A percentile compares a stretch with the other conserved stretches of the same genome.
phyloP scores from a whole-genome alignment of 2,797 vertebrate genomes.

The Esox masquinongy region DNA sequence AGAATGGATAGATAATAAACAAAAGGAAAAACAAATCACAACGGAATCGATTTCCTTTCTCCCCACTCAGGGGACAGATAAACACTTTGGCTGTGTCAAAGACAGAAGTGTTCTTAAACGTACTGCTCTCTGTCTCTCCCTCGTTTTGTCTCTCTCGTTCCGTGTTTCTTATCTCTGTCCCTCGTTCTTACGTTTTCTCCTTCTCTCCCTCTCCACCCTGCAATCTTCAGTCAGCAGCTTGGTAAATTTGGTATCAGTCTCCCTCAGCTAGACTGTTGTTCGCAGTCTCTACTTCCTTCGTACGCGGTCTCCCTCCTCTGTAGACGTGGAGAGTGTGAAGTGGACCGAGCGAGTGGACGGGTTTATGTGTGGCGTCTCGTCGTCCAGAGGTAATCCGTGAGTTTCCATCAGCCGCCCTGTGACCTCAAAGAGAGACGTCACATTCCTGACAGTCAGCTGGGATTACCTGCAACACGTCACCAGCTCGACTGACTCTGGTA shows the following conservation, averaged over 20 bases:
- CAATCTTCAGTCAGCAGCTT: not conserved
- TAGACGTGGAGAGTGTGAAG: not conserved
- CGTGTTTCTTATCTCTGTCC: not conserved
- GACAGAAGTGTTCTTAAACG: not conserved
- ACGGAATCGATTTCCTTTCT: not conserved
- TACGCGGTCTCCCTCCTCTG: not conserved
- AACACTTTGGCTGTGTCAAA: not conserved
- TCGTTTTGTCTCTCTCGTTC: not conserved
- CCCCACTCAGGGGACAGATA: not conserved
- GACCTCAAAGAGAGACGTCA: constrained; percentile 53
- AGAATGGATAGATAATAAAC: not conserved
- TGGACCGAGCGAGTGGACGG: not conserved
- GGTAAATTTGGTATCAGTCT: not conserved
- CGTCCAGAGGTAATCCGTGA: constrained; percentile 51
- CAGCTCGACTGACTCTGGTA: not conserved
- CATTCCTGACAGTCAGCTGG: constrained; percentile 38
- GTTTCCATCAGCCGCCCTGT: constrained; percentile 60
- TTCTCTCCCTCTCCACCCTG: not conserved
- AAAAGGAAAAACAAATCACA: not conserved
- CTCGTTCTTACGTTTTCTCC: not conserved
- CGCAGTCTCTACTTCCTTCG: not conserved
- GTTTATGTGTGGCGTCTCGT: constrained; percentile 6
- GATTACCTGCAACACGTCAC: constrained; percentile 2
- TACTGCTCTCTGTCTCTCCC: not conserved
- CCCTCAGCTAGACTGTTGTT: not conserved